Base-by-base conservation (phyloP, 2,888 invertebrate species). In the Scaptomyza flava region DNA sequence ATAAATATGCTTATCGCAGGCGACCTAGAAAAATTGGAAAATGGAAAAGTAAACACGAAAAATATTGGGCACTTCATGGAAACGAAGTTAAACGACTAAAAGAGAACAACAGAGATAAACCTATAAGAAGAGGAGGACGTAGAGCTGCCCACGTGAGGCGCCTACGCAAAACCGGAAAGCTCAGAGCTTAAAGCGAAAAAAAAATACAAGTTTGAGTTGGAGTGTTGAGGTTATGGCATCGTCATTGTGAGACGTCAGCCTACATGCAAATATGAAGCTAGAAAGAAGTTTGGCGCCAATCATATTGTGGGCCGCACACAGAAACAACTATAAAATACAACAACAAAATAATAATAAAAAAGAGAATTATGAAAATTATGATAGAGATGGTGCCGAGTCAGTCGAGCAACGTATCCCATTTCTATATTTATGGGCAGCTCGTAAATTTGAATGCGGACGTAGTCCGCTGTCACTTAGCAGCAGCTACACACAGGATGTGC, bases 361-460 rank as follows among this genome's bases (percentile, higher is more conserved):
- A 31, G 2, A 6, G 27, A 51, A 51, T 51, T 61, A 68, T 66
- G 76, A 69, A 76, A 77, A 66, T 77, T 41, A 78, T 77, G 69
- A 73, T 64, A 59, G 64, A 77, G 51, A 42, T 58, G 51, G 54
- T 50, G 48, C 47, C 51, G 20, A 31, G 38, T 38, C 14, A 38
- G 38, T 14, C 14, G 46, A 38, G 20, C 33, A 64, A 45, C 46
- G 59, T 65, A 54, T 57, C 60, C 9, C 20, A 42, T 48, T 42
- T 20, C 34, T 34, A 14, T 81, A 81, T 85, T 85, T 81, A 81
- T 82, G 79, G 50, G 51, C 56, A 38, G 66, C 68, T 83, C 81
- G 67, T 81, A 80, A 86, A 87, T 81, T 81, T 73, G 51, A 72
- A 70, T 71, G 71, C 77, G 68, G 73, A 87, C 86, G 80, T 81